Conservation (phyloP, 2,888 invertebrate species). For the Morpho helenor region DNA sequence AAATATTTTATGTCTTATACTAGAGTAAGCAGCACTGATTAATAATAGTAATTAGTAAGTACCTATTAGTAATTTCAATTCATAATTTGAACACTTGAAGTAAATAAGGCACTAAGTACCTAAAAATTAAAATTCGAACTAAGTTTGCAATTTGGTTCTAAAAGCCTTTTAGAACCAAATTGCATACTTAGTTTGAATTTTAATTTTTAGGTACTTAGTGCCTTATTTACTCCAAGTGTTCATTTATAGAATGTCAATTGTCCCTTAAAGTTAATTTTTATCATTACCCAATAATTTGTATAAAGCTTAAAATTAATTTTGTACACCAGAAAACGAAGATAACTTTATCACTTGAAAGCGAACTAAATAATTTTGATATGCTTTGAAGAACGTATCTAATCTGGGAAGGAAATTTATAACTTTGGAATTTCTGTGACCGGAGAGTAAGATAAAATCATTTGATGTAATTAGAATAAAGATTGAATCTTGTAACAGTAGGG, state of each 20-base stretch:
- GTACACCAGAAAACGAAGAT: slow-evolving; percentile 28
- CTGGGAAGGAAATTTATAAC: slow-evolving; percentile 25
- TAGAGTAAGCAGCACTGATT: no score
- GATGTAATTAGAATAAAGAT: slow-evolving; percentile 7
- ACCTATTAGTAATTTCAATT: no score
- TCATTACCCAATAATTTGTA: slow-evolving; percentile 14
- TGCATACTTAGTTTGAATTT: no score
- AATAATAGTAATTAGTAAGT: no score
- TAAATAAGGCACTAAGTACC: no score
- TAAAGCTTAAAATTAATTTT: slow-evolving; percentile 31
- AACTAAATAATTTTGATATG: slow-evolving; percentile 37
- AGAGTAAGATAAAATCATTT: slow-evolving; percentile 4
- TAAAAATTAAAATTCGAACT: no score
- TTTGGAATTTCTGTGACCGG: slow-evolving; percentile 18
- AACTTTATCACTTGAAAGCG: slow-evolving; percentile 23
- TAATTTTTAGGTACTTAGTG: no score
- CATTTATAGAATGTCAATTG: slow-evolving; percentile 3
- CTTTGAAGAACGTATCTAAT: slow-evolving; percentile 28
- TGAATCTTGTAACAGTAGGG: not conserved
- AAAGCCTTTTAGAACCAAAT: no score
- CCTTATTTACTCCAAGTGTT: no score
- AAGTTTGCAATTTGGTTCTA: no score
- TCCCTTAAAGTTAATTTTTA: slow-evolving; percentile 15
- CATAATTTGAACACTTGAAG: no score
- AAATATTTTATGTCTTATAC: no score